These are phyloP conservation scores for Eretmocerus hayati DNA, from an alignment of 2,888 invertebrate genomes.

Conservation along the genomic window DNA sequence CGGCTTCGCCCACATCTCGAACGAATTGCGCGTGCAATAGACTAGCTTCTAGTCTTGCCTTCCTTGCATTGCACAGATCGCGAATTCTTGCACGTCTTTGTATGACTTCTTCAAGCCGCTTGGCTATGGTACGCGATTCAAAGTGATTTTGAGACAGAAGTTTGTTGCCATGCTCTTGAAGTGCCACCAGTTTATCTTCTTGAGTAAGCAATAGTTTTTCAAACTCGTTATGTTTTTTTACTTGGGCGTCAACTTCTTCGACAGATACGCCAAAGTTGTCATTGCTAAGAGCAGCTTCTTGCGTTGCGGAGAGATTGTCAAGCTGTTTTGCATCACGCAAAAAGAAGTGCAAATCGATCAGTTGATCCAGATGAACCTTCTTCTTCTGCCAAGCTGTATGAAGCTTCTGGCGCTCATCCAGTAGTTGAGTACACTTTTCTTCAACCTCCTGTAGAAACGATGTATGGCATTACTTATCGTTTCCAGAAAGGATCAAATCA, in stretches of 20 bases:
- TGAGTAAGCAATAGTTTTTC: conserved; percentile 82
- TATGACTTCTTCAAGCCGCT: conserved; percentile 68
- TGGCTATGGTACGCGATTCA: conserved; percentile 72
- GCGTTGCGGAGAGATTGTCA: conserved; percentile 79
- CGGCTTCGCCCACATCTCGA: conserved; percentile 84
- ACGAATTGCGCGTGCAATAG: conserved; percentile 84
- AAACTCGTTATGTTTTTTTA: conserved; percentile 92
- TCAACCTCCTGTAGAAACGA: conserved; percentile 68
- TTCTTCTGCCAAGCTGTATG: conserved; percentile 83
- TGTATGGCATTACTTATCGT: no score
- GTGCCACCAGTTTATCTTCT: conserved; percentile 76
- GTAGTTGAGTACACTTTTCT: conserved; percentile 68
- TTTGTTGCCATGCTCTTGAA: conserved; percentile 80
- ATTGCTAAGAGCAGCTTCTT: conserved; percentile 71
- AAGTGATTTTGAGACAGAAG: conserved; percentile 86
- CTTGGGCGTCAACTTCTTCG: conserved; percentile 82
- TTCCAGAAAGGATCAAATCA: no score
- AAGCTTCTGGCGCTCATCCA: conserved; percentile 71
- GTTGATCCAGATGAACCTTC: conserved; percentile 81
- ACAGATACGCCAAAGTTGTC: conserved; percentile 71
- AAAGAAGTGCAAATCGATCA: conserved; percentile 91
- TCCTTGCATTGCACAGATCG: conserved; percentile 61
- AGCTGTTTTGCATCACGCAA: conserved; percentile 88
- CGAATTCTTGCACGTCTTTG: conserved; percentile 61
- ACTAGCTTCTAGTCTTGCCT: conserved; percentile 66